These are phyloP conservation scores for Ophioninae sp. DNA, from an alignment of 2,888 invertebrate species.

Conservation along the genomic window DNA sequence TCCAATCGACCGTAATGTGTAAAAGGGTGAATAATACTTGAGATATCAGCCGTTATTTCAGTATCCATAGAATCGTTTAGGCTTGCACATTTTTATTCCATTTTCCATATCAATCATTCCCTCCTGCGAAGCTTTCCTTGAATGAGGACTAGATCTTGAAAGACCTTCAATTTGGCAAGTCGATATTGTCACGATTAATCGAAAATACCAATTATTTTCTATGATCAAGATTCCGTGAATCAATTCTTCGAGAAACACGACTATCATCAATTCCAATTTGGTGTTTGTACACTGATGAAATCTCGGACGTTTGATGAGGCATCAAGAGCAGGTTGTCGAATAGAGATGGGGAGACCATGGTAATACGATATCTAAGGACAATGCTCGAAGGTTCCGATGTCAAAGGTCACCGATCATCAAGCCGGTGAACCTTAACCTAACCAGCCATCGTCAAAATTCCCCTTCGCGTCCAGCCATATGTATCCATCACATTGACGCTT, in stretches of 20 bases:
- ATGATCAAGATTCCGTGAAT: not conserved
- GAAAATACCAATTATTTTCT: too few relatives aligned
- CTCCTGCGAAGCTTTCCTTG: too few relatives aligned
- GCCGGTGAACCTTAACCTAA: slow-evolving; percentile 26
- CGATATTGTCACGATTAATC: too few relatives aligned
- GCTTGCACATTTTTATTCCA: too few relatives aligned
- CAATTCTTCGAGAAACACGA: not conserved
- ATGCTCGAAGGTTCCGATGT: slow-evolving; percentile 43
- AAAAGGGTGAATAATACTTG: too few relatives aligned
- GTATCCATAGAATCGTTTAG: too few relatives aligned
- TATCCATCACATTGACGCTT: not conserved
- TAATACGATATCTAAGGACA: slow-evolving; percentile 12
- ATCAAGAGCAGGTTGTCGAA: not conserved
- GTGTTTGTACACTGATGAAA: not conserved
- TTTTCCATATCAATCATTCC: too few relatives aligned
- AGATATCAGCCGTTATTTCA: too few relatives aligned
- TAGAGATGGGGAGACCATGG: not conserved
- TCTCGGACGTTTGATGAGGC: not conserved
- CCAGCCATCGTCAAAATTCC: slow-evolving; percentile 14
- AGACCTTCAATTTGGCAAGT: too few relatives aligned
- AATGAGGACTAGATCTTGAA: too few relatives aligned
- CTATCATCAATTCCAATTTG: not conserved
- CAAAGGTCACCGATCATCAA: slow-evolving; percentile 50
- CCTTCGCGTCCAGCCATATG: slow-evolving; percentile 45
- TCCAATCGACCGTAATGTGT: too few relatives aligned